Conservation (phyloP, 2,888 invertebrate genomes). For the Cephus runcator region DNA sequence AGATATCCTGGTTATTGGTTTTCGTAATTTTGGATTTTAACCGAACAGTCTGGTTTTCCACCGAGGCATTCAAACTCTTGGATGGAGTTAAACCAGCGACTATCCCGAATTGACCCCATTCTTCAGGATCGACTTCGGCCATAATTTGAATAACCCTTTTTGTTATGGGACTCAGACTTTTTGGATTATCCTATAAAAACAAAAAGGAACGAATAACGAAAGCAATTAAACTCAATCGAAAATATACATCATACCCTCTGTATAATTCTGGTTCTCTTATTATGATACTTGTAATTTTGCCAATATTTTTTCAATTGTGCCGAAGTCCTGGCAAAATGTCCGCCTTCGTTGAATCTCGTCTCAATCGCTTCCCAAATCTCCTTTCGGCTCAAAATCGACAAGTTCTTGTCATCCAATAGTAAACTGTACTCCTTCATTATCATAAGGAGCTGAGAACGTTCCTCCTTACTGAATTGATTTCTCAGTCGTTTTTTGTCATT, state of each 20-base stretch:
- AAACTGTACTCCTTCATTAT: constrained; percentile 38
- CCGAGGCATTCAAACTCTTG: background rate
- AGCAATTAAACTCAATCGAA: background rate
- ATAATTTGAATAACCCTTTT: background rate
- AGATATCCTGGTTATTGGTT: background rate
- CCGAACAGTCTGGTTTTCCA: background rate
- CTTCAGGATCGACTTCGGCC: constrained; percentile 9
- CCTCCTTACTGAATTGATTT: constrained; percentile 40
- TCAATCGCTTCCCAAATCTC: constrained; percentile 43
- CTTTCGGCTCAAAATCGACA: constrained; percentile 37
- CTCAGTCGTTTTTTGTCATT: constrained; percentile 29
- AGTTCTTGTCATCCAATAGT: constrained; percentile 34
- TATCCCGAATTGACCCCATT: constrained; percentile 4
- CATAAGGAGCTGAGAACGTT: constrained; percentile 34
- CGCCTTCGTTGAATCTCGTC: constrained; percentile 35
- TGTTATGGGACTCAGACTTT: background rate
- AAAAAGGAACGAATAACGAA: background rate
- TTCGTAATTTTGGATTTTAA: background rate
- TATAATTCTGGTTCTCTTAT: constrained; percentile 27
- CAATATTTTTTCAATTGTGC: constrained; percentile 45
- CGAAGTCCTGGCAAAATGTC: constrained; percentile 35
- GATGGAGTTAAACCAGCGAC: background rate
- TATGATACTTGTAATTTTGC: constrained; percentile 47
- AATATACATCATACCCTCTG: background rate
- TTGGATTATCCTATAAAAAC: constrained; percentile 16